Evolutionary conservation across 2,888 invertebrate species (phyloP).

Genomic region (Thymelicus sylvestris): DNA sequence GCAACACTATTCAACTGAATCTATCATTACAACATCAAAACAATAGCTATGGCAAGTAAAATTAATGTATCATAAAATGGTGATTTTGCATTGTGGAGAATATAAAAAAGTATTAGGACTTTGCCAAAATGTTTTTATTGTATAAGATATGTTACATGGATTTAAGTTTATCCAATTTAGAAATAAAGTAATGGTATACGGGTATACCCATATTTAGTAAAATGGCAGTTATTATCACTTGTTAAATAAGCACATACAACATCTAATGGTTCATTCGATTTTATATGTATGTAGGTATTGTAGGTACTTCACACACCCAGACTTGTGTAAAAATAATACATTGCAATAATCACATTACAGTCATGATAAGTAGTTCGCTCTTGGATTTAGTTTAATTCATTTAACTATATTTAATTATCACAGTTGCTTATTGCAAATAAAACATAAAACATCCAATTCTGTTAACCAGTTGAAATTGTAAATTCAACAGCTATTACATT

Average conservation of each 20-base stretch:
- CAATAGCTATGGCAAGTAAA: slow-evolving; percentile 27
- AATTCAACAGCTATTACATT: slow-evolving; percentile 4
- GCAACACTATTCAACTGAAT: slow-evolving; percentile 20
- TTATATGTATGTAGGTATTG: slow-evolving; percentile 36
- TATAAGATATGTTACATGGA: not conserved
- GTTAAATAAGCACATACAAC: slow-evolving; percentile 55
- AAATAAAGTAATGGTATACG: slow-evolving; percentile 37
- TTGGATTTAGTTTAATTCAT: slow-evolving; percentile 50
- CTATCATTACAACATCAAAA: slow-evolving; percentile 14
- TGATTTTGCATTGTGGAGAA: slow-evolving; percentile 6
- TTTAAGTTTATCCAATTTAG: slow-evolving; percentile 18
- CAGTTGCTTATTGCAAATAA: slow-evolving; percentile 75
- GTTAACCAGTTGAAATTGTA: slow-evolving; percentile 26
- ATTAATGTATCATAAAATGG: slow-evolving; percentile 19
- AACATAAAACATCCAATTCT: slow-evolving; percentile 39
- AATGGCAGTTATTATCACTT: slow-evolving; percentile 77
- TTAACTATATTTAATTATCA: slow-evolving; percentile 73
- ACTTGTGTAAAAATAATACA: slow-evolving; percentile 38
- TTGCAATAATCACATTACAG: slow-evolving; percentile 43
- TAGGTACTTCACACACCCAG: slow-evolving; percentile 17
- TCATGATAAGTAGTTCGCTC: slow-evolving; percentile 49
- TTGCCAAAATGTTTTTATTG: slow-evolving; percentile 4
- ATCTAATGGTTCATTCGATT: slow-evolving; percentile 44
- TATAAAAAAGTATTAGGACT: slow-evolving; percentile 12
- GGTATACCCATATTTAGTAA: slow-evolving; percentile 51